Evolutionary conservation across 2,888 invertebrate species (phyloP).

Genomic region (Sphinx pinastri): DNA sequence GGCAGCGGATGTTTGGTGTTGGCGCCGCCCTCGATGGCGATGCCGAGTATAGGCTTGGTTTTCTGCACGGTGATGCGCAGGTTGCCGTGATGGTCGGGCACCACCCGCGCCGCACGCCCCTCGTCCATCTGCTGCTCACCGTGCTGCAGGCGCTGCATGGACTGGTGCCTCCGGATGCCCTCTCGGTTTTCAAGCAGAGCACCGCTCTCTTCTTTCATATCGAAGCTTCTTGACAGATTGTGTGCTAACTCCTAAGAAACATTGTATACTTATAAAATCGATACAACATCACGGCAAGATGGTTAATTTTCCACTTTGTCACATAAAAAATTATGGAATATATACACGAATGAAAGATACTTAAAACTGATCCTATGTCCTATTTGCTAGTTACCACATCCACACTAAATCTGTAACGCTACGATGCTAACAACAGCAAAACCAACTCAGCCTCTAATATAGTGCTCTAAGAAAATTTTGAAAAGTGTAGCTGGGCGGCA

Average conservation of each 20-base stretch:
- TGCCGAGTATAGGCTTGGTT: constrained; percentile 96
- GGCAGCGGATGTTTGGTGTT: constrained; percentile 98
- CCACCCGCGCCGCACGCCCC: constrained; percentile 85
- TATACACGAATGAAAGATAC: constrained; percentile 42
- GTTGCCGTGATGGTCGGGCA: constrained; percentile 94
- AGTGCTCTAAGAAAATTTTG: constrained; percentile 74
- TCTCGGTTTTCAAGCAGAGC: constrained; percentile 87
- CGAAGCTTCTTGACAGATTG: constrained; percentile 93
- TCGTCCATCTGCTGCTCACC: constrained; percentile 81
- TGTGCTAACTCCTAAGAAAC: constrained; percentile 91
- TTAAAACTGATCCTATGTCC: constrained; percentile 47
- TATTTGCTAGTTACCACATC: constrained; percentile 75
- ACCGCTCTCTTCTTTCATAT: constrained; percentile 93
- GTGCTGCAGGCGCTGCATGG: constrained; percentile 89
- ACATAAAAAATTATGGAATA: constrained; percentile 31
- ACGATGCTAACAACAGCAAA: constrained; percentile 77
- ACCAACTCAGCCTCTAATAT: constrained; percentile 78
- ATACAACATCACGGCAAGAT: constrained; percentile 7
- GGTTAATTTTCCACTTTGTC: constrained; percentile 1
- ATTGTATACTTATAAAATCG: constrained; percentile 8
- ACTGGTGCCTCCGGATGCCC: constrained; percentile 89
- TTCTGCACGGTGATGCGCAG: constrained; percentile 95
- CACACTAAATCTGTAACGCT: constrained; percentile 74
- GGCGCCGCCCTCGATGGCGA: constrained; percentile 98
- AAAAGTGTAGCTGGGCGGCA: constrained; percentile 78